Evolutionary conservation across 2,113 vertebrate species (phyloP).

Genomic region (Gobius niger): DNA sequence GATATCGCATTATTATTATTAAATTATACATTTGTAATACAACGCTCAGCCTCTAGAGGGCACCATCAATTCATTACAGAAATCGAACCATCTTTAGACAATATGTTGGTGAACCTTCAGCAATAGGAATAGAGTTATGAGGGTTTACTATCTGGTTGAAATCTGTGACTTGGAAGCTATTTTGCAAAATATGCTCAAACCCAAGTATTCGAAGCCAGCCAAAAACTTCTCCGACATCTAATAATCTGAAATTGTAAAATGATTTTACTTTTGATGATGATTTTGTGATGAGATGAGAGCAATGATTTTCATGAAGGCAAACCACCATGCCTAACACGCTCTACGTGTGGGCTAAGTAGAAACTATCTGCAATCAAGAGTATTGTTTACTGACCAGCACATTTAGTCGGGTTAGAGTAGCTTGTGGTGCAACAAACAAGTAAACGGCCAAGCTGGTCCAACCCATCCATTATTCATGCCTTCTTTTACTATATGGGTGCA

Average conservation of each 20-base stretch:
- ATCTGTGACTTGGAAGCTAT: no score
- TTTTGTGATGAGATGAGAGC: no score
- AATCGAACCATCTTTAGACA: not conserved
- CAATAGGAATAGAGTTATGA: not conserved
- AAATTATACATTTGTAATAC: constrained; percentile 22
- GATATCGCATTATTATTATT: not conserved
- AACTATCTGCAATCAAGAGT: not conserved
- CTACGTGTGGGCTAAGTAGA: not conserved
- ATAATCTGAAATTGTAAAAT: no score
- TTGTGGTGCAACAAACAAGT: constrained; percentile 42
- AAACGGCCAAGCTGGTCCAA: constrained; percentile 34
- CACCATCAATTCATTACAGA: constrained; percentile 35
- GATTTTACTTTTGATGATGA: no score
- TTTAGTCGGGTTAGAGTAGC: constrained; percentile 6
- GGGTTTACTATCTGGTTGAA: no score
- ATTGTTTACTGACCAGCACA: not conserved
- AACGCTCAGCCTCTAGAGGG: constrained; percentile 49
- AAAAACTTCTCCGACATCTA: no score
- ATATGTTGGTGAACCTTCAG: not conserved
- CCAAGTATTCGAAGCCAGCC: no score
- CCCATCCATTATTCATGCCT: constrained; percentile 57
- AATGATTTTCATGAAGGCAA: no score
- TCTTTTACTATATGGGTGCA: constrained; percentile 38
- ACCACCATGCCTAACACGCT: no score
- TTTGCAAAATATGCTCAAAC: no score